These are phyloP conservation scores for Odontomyia ornata DNA, from an alignment of 2,888 invertebrate genomes.

Conservation along the genomic window DNA sequence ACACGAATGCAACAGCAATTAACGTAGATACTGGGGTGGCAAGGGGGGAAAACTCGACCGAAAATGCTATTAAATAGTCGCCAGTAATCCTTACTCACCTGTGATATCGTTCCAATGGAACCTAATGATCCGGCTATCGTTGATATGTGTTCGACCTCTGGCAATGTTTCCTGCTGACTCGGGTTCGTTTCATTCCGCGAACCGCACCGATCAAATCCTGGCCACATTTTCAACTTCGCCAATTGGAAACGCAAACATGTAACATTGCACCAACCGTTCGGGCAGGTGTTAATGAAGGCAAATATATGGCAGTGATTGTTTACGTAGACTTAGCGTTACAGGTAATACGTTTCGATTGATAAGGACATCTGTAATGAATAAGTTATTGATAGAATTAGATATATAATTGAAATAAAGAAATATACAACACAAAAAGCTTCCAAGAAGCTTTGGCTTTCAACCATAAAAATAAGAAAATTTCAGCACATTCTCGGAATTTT, in stretches of 20 bases:
- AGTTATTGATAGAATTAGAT: not conserved
- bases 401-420: no score
- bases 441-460: no score
- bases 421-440: no score
- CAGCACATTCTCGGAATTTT: no score
- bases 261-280: slow-evolving; percentile 24
- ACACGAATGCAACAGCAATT: not conserved
- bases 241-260: slow-evolving; percentile 46
- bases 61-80: not conserved
- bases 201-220: slow-evolving; percentile 60
- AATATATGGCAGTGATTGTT: slow-evolving; percentile 39
- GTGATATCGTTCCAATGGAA: slow-evolving; percentile 69
- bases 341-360: not conserved
- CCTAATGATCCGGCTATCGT: slow-evolving; percentile 76
- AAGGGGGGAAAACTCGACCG: not conserved
- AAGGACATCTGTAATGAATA: slow-evolving; percentile 14
- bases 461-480: no score
- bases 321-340: not conserved
- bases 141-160: slow-evolving; percentile 75
- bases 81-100: slow-evolving; percentile 58
- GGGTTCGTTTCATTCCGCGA: slow-evolving; percentile 59
- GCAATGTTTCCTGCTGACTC: slow-evolving; percentile 69
- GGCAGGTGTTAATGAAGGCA: slow-evolving; percentile 15
- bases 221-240: slow-evolving; percentile 53
- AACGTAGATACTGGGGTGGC: not conserved